Base-by-base conservation (phyloP, 1,140 invertebrate species). In the Rhagoletis pomonella region DNA sequence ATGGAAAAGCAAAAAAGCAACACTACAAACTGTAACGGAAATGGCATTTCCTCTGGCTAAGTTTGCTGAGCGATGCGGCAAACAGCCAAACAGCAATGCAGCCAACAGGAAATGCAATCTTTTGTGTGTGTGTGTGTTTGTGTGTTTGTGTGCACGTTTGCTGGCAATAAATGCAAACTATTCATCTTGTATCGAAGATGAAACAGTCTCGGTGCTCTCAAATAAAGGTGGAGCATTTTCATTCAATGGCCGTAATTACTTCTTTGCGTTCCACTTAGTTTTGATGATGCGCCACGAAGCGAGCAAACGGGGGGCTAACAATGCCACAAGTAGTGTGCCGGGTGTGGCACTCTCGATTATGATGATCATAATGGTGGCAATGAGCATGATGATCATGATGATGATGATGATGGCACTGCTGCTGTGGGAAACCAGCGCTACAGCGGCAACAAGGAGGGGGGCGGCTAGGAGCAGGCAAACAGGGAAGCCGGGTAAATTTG, bases 191-290 rank as follows among this genome's bases (percentile, higher is more conserved):
- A 81, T 81, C 42, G 73, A 81, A 81, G 55, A 81, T 10, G 44
- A 81, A 81, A 81, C 42, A 81, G 73, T 81, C 73, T 50, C 73
- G 19, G 47, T 81, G 47, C 42, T 19, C 73, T 29, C 29, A 77
- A 55, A 81, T 55, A 81, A 55, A 81, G 55, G 73, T 81, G 44
- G 47, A 81, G 29, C 29, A 29, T 81, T 29, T 19, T 55, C 73
- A 55, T 81, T 81, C 73, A 81, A 55, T 81, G 73, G 44, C 73
- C 9, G 73, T 81, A 81, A 81, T 81, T 81, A 81, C 73, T 73
- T 50, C 44, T 81, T 81, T 81, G 73, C 73, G 73, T 81, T 81
- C 73, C 73, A 81, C 73, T 81, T 81, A 81, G 47, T 55, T 81
- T 81, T n/a, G 73, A 55, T 81, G 47, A 55, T 81, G 47, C 4